These are phyloP conservation scores for Momotus momota DNA, from an alignment of 2,797 vertebrate species.

Conservation along the genomic window DNA sequence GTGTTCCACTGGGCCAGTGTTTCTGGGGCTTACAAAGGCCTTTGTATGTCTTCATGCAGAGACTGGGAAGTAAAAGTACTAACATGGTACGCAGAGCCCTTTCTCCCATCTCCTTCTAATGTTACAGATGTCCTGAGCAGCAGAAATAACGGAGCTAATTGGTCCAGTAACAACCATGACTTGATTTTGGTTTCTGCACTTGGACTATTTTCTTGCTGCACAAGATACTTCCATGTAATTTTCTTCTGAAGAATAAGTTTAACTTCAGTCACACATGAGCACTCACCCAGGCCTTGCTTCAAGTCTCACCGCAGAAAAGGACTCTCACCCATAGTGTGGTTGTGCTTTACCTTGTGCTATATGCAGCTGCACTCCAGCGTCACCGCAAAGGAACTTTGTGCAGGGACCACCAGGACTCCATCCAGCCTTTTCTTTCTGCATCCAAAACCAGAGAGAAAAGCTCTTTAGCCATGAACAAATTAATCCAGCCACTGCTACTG, in stretches of 20 bases:
- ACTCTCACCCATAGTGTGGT: fast-evolving
- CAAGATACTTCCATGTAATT: fast-evolving
- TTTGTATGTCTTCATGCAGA: neutral
- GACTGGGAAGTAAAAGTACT: neutral
- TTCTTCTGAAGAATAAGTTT: neutral
- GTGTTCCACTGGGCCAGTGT: fast-evolving
- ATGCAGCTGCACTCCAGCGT: fast-evolving
- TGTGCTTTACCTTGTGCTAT: neutral
- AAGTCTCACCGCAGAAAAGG: neutral
- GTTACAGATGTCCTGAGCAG: neutral
- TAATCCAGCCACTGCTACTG: neutral
- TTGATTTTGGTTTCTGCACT: neutral
- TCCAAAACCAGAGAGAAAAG: neutral
- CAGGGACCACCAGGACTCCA: neutral
- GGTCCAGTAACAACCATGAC: neutral
- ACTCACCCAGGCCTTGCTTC: neutral
- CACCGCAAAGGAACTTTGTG: fast-evolving
- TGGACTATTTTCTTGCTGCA: neutral
- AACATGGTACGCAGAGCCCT: neutral
- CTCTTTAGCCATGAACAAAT: neutral
- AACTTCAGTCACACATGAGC: neutral
- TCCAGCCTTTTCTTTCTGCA: neutral
- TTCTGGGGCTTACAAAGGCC: neutral
- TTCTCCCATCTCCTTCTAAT: neutral
- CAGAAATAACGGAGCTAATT: neutral